Evolutionary conservation across 2,888 invertebrate species (phyloP), one percentile per base, ranked within the genome.

Genomic region (Penaeus monodon): DNA sequence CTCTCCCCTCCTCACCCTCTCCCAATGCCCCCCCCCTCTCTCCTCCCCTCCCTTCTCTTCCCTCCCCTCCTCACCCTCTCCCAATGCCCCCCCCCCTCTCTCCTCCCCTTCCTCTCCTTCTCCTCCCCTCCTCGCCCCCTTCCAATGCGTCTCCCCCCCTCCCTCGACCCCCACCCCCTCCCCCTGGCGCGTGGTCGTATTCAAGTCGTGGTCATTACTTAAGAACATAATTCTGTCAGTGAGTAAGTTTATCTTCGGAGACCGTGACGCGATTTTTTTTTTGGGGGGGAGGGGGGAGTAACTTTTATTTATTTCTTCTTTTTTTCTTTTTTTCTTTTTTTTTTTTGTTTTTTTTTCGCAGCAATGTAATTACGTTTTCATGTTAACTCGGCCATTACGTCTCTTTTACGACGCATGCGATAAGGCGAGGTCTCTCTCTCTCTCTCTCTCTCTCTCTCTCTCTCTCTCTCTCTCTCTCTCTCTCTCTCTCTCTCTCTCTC

Each of bases 381-480:
- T 70, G 70, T 70, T 70, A 70, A 70, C 70, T 24, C 33, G 70
- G 33, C 70, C 33, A 70, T 70, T 70, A 70, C 27, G 33, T 70
- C 29, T 70, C 70, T n/a, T 70, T 70, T 70, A 24, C 70, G 70
- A 33, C 29, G 29, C 27, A 70, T 33, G 70, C 70, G 70, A 70
- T 70, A 33, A 70, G 70, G 27, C 27, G 70, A 70, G 27, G 33
- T n/a, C 33, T 70, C 70, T 70, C 33, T 38, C 33, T 38, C 33
- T 3, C 33, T 38, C 33, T 38, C 33, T 38, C 33, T 38, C 4
- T 38, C 33, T 2, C 33, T 38, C 33, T 38, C 33, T 38, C 33
- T 38, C 33, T 38, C 33, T 38, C 33, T 38, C 33, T 38, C 2
- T 38, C 33, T 2, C 33, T 38, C 33, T 38, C 33, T 38, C 33